Evolutionary conservation across 1,140 invertebrate genomes (phyloP).

Genomic region (Scaptomyza hsui): DNA sequence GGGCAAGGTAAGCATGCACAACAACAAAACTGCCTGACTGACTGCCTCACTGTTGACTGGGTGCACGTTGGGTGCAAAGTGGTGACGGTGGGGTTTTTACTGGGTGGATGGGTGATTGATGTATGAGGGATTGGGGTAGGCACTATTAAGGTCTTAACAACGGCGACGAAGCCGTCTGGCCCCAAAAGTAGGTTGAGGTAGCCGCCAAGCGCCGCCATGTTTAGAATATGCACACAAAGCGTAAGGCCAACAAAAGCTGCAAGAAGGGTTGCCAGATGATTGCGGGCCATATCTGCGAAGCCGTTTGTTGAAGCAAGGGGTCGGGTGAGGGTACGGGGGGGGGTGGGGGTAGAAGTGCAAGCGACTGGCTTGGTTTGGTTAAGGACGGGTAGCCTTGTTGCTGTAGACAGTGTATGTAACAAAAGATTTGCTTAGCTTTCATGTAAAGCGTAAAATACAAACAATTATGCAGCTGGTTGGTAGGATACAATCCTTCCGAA

Average conservation of each 20-base stretch:
- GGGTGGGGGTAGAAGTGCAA: not conserved
- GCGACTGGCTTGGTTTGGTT: not conserved
- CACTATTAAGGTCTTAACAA: conserved; percentile 72
- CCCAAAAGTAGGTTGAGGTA: conserved; percentile 77
- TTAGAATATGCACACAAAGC: conserved; percentile 80
- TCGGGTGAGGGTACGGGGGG: not conserved
- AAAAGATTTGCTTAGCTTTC: conserved; percentile 82
- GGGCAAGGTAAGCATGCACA: conserved; percentile 66
- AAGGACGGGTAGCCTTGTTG: conserved; percentile 44
- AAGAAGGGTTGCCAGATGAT: conserved; percentile 50
- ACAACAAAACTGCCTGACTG: conserved; percentile 60
- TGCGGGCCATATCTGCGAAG: not conserved
- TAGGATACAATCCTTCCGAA: conserved; percentile 17
- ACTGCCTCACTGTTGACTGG: conserved; percentile 69
- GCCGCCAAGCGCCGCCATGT: conserved; percentile 75
- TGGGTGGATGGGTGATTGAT: not conserved
- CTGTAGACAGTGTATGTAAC: conserved; percentile 76
- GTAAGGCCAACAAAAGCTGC: conserved; percentile 71
- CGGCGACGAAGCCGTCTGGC: conserved; percentile 47
- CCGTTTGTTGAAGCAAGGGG: not conserved
- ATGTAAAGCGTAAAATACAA: conserved; percentile 82
- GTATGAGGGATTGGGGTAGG: conserved; percentile 25
- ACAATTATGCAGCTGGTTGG: conserved; percentile 74
- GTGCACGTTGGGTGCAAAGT: conserved; percentile 24
- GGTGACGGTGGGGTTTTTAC: not conserved